Evolutionary conservation across 2,888 invertebrate genomes (phyloP), one percentile per base, ranked within the genome.

Genomic region (Pharmacophagus antenor): DNA sequence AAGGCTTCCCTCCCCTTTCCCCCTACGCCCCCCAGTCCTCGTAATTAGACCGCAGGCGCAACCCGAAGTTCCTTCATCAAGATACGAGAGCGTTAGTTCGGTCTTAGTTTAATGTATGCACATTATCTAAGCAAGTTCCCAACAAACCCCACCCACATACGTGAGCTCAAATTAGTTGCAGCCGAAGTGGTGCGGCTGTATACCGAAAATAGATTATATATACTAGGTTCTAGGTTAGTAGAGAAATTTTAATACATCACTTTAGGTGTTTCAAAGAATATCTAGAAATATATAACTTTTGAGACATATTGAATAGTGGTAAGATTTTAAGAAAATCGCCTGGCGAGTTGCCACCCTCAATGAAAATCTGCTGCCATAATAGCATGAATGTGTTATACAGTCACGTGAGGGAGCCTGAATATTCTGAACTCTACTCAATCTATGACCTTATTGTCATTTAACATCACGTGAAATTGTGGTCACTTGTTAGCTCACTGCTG

Each of bases 81-180:
- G 86, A 82, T 82, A 82, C 83, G 79, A 70, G 70, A 71, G 81
- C 84, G 85, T 83, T 89, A 90, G 89, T 90, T 90, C 79, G 76
- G 82, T 77, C 84, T 84, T 84, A 88, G 88, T 88, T 88, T 90
- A 90, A 90, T 89, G 85, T 88, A 90, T 90, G 88, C 89, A 88
- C 86, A 88, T 89, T 90, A 90, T 88, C 89, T 90, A 88, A 89
- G 88, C 86, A 85, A 88, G 81, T 85, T 84, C 79, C 74, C 75
- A 66, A 69, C 73, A 73, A 73, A 70, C 71, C 69, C 70, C 68
- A 71, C 70, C 69, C 74, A 70, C 73, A 76, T 78, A 80, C 77
- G 77, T 82, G 76, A 71, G 76, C 80, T 78, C 80, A 82, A 83
- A 61, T 61, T 61, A 61, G 61, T 61, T 61, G 61, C 56, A 61